These are phyloP conservation scores for Parazoanthus atlanticus DNA, from an alignment of 92 coral and sea anemone genomes.

Conservation along the genomic window DNA sequence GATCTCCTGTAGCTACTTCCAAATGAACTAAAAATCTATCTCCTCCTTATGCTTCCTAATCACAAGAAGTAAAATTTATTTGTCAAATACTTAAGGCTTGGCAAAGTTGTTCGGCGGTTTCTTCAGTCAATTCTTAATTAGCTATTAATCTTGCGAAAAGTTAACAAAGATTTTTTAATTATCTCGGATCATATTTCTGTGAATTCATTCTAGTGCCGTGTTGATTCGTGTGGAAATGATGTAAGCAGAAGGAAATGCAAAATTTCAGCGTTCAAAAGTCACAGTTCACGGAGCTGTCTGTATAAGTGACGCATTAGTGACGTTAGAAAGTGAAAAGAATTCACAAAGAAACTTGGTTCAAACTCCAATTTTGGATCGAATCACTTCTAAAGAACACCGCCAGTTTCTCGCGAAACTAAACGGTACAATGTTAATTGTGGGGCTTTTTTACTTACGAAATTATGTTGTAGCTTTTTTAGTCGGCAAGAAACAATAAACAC, in stretches of 20 bases:
- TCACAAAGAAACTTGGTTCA: slow-evolving; percentile 3
- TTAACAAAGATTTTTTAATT: slow-evolving; percentile 97
- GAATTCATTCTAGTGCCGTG: slow-evolving; percentile 35
- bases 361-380: background rate
- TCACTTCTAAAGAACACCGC: slow-evolving; percentile 11
- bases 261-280: background rate
- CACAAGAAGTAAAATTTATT: slow-evolving; percentile 54
- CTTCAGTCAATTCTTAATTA: slow-evolving; percentile 94
- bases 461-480: slow-evolving; percentile 1
- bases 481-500: slow-evolving; percentile 1
- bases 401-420: background rate
- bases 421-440: background rate
- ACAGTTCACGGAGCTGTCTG: background rate
- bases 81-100: slow-evolving; percentile 65
- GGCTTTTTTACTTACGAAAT: background rate
- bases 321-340: slow-evolving; percentile 33
- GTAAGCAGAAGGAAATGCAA: background rate
- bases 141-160: slow-evolving; percentile 93
- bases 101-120: slow-evolving; percentile 79
- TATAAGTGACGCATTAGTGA: slow-evolving; percentile 32
- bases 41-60: slow-evolving; percentile 38
- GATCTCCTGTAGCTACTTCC: background rate
- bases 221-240: slow-evolving; percentile 31
- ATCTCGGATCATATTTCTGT: slow-evolving; percentile 79
- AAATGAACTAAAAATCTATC: slow-evolving; percentile 7